Base-by-base conservation (phyloP, 2,797 vertebrate genomes). In the Taenioides sp. region DNA sequence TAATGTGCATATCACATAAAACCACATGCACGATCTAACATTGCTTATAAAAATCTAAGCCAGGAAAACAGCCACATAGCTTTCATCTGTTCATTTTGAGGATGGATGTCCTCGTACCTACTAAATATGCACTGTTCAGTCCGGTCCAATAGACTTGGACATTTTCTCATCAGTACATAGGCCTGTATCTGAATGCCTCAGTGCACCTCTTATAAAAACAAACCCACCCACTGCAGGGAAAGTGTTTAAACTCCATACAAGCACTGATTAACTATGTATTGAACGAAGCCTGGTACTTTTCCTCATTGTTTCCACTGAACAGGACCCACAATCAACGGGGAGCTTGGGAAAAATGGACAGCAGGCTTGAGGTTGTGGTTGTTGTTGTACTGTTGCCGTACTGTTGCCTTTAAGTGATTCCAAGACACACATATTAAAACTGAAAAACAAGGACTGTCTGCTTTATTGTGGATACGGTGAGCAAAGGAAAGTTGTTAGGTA, bases 221-320 rank as follows among this genome's bases (percentile, higher is more conserved):
- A 78, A 85, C 60, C 75, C 68, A 75, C 77, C 79, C 74, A 78
- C 76, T 79, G 74, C 61, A 78, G 70, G 78, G 68, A 75, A 69
- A 78, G 70, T 78, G 73, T 84, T 73, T 85, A 83, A 82, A 78
- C 72, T 84, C 79, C 74, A 72, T 57, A 80, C 76, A 70, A 69
- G 58, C 65, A 79, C 79, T 82, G 77, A 84, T 90, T 84, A 82
- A 79, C 72, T 87, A 80, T 77, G 84, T 79, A 78, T 27, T 81
- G 84, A 84, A 83, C 68, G 54, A 23, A 79, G 76, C 69, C 69
- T 70, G 74, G 67, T 72, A 78, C 73, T n/a, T 60, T 77, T 63
- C n/a, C 84, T 91, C 86, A 88, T 84, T 88, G 85, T 88, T 91
- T 90, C 89, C 89, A 91, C 80, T 78, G 77, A 83, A 74, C 87